phyloP scores from a whole-genome alignment of 2,888 invertebrate genomes.

The Melinopterus prodromus region DNA sequence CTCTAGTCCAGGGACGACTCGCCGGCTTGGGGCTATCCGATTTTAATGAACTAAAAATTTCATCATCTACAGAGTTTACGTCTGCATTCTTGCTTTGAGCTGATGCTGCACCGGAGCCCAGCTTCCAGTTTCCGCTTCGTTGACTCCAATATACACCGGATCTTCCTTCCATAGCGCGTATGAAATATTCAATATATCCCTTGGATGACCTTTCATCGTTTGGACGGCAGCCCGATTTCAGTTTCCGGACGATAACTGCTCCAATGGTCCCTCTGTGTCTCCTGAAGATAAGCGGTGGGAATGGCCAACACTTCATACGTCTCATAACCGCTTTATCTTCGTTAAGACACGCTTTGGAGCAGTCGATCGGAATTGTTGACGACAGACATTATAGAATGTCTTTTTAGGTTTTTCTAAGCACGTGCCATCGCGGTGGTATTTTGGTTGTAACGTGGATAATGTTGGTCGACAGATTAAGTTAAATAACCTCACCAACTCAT shows the following conservation, averaged over 20 bases:
- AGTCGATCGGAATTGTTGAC: background rate
- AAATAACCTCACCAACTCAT: no score
- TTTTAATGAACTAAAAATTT: background rate
- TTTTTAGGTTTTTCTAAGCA: no score
- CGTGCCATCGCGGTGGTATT: no score
- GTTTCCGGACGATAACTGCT: background rate
- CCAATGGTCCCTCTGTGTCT: background rate
- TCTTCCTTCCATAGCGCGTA: background rate
- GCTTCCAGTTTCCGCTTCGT: background rate
- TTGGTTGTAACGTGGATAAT: no score
- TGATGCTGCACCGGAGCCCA: background rate
- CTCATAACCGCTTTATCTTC: conserved; percentile 4
- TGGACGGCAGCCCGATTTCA: background rate
- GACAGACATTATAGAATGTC: no score
- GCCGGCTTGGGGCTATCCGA: background rate
- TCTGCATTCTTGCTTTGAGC: background rate
- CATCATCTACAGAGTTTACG: background rate
- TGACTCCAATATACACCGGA: background rate
- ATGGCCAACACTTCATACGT: background rate
- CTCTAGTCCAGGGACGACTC: background rate
- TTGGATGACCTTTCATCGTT: background rate
- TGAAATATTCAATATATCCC: background rate
- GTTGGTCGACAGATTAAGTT: no score
- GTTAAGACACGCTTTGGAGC: background rate
- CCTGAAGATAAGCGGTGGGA: background rate